Base-by-base conservation (phyloP, 2,888 invertebrate species). In the Perdita meconis region DNA sequence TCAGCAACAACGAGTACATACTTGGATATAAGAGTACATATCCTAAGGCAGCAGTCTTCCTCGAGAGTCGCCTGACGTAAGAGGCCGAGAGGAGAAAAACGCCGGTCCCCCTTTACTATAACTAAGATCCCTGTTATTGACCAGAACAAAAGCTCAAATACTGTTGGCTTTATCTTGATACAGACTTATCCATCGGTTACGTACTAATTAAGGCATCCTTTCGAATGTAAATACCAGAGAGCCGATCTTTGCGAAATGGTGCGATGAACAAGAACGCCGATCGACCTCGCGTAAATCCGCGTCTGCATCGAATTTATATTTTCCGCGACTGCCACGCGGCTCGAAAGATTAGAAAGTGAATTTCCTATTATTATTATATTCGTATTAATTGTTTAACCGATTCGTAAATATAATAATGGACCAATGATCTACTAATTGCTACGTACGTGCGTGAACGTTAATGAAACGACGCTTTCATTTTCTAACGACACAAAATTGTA, bases 1-100 rank as follows among this genome's bases (percentile, higher is more conserved):
- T 26, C 87, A 88, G 61, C 89, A 88, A 66, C 89, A 89, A 84
- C 89, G 88, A 85, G 87, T 86, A 74, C 90, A 90, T 73, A 90
- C 90, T 57, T 89, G 90, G 90, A 90, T 90, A 83, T 90, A 80
- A 88, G 53, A 61, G 42, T 40, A 65, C 55, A 72, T 69, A 63
- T 57, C 59, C 59, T 30, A 47, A n/a, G 56, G 34, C 30, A 13
- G 47, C 53, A 10, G 47, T 36, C 44, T 59, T 24, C 68, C 19
- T 60, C 53, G 13, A 64, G 65, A 42, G 61, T 61, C 56, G 30
- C 47, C 55, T 13, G 56, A 56, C 10, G 12, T 38, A 19, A 70
- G 24, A 60, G 36, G 5, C 24, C 12, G n/a, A 26, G 16, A 16
- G 8, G 16, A 16, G 34, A 8, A 36, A 19, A 53, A 8, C 8